phyloP scores from a whole-genome alignment of 2,113 vertebrate species.

The Hemiprocne comata region DNA sequence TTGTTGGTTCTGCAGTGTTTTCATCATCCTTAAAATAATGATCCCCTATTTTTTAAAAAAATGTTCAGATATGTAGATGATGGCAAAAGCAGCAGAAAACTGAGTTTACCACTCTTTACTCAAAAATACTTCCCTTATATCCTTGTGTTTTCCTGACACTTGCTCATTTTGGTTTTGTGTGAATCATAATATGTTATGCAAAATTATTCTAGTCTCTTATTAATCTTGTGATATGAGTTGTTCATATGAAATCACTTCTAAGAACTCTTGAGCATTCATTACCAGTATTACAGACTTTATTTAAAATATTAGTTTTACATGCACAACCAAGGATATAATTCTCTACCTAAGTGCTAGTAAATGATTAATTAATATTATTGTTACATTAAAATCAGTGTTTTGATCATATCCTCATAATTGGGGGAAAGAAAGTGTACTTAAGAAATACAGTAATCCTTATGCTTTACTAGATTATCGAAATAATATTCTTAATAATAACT shows the following conservation, averaged over 20 bases:
- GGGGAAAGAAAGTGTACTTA: neutral
- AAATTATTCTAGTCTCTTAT: neutral
- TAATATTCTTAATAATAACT: neutral
- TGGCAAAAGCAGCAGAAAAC: neutral
- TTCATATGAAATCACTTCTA: neutral
- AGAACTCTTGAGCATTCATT: neutral
- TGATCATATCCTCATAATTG: neutral
- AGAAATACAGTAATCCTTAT: neutral
- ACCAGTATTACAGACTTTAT: neutral
- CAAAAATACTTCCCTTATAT: neutral
- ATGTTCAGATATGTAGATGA: neutral
- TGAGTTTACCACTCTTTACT: neutral
- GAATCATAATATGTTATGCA: neutral
- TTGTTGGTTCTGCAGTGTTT: neutral
- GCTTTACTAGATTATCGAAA: neutral
- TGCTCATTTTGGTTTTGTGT: neutral
- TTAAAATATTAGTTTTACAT: constrained; percentile 9
- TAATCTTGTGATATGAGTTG: neutral
- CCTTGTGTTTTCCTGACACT: neutral
- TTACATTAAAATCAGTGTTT: neutral
- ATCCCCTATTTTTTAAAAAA: neutral
- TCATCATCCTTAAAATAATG: neutral
- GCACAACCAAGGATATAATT: neutral
- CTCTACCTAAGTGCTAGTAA: neutral
- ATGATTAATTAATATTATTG: neutral